A percentile compares a stretch with the other conserved stretches of the same genome.
phyloP scores from a whole-genome alignment of 2,888 invertebrate genomes.

The Tipula lateralis region DNA sequence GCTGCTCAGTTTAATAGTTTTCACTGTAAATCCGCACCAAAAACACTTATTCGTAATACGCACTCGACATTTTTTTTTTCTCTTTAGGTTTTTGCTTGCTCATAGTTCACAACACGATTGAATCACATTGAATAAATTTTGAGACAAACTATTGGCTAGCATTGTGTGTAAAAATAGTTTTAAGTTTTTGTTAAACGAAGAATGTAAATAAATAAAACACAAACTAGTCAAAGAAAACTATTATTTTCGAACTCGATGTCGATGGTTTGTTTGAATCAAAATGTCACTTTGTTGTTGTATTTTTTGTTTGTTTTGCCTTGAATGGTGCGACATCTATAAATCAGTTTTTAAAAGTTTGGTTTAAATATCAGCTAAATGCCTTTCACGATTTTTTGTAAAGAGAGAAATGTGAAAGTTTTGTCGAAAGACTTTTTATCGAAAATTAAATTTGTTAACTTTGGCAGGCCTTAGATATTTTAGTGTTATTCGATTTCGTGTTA shows the following conservation, averaged over 20 bases:
- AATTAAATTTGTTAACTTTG: too few species aligned
- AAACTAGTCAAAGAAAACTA: background rate
- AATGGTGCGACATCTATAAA: too few species aligned
- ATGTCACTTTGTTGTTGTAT: background rate
- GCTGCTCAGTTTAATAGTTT: background rate
- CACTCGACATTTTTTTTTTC: background rate
- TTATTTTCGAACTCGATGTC: background rate
- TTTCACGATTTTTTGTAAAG: background rate
- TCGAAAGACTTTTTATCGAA: too few species aligned
- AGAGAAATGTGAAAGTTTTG: too few species aligned
- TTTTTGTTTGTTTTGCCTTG: background rate
- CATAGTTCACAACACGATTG: background rate
- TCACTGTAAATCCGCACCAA: background rate
- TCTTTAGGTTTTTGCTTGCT: background rate
- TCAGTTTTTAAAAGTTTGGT: too few species aligned
- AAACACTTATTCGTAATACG: background rate
- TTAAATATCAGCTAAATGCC: too few species aligned
- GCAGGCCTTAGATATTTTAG: too few species aligned
- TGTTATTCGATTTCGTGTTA: too few species aligned
- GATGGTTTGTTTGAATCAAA: background rate
- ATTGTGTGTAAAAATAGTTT: background rate
- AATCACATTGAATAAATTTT: background rate
- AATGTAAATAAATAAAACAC: background rate
- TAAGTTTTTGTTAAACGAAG: background rate
- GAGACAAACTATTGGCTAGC: background rate